These are phyloP conservation scores for Eurytoma adleriae DNA, from an alignment of 2,888 invertebrate species.

Conservation along the genomic window DNA sequence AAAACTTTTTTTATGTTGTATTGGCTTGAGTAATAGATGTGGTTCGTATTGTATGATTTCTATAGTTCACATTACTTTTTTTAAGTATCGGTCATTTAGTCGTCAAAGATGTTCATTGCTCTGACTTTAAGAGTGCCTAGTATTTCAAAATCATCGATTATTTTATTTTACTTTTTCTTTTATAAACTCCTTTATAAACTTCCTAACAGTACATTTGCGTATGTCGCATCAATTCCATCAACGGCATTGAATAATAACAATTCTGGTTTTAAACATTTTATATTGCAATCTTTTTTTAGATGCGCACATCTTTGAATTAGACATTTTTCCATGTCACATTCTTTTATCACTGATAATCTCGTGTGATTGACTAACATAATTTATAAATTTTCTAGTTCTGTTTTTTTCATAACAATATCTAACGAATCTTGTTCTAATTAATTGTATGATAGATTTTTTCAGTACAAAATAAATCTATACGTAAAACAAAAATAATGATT, in stretches of 20 bases:
- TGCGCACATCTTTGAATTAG: constrained; percentile 55
- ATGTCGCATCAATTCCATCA: constrained; percentile 72
- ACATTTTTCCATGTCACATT: constrained; percentile 47
- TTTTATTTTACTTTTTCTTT: constrained; percentile 9
- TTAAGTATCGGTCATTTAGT: constrained; percentile 12
- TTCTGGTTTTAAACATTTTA: constrained; percentile 53
- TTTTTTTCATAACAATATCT: constrained; percentile 31
- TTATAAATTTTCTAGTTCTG: constrained; percentile 32
- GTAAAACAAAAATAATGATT: not conserved
- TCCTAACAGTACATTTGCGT: constrained; percentile 59
- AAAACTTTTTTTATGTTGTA: constrained; percentile 8
- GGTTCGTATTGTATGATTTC: not conserved
- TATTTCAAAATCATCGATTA: not conserved
- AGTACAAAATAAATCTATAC: not conserved
- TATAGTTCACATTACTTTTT: not conserved
- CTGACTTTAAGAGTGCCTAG: constrained; percentile 21
- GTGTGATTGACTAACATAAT: constrained; percentile 51
- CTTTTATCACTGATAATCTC: constrained; percentile 30
- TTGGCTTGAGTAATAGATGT: not conserved
- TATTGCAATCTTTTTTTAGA: constrained; percentile 51
- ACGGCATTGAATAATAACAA: constrained; percentile 68
- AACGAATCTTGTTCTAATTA: constrained; percentile 17
- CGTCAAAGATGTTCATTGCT: not conserved
- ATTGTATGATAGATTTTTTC: not conserved
- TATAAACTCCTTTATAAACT: constrained; percentile 47